These are phyloP conservation scores for Drosophila affinis DNA, from an alignment of 2,888 invertebrate genomes.

Conservation along the genomic window DNA sequence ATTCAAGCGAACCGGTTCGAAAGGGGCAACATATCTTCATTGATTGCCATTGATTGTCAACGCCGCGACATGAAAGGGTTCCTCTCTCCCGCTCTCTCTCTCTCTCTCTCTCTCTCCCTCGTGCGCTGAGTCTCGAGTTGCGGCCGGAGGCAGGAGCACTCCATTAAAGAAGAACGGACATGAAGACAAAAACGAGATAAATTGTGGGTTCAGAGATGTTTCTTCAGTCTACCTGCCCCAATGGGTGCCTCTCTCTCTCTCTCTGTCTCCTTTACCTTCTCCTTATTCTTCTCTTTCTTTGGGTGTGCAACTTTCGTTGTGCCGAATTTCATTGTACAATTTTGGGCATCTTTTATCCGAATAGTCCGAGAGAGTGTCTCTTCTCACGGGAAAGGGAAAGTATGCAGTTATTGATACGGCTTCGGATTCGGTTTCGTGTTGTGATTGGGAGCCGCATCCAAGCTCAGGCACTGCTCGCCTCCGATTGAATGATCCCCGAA, in stretches of 20 bases:
- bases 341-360: slow-evolving; percentile 28
- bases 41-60: slow-evolving; percentile 67
- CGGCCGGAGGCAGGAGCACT: slow-evolving; percentile 33
- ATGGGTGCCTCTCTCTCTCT: slow-evolving; percentile 19
- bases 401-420: slow-evolving; percentile 71
- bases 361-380: slow-evolving; percentile 26
- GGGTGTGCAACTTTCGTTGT: slow-evolving; percentile 69
- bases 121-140: slow-evolving; percentile 18
- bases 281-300: neutral
- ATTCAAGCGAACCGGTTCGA: slow-evolving; percentile 20
- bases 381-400: slow-evolving; percentile 74
- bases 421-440: slow-evolving; percentile 28
- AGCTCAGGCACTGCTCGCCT: slow-evolving; percentile 27
- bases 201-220: slow-evolving; percentile 61
- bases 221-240: slow-evolving; percentile 24
- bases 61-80: slow-evolving; percentile 28
- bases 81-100: neutral
- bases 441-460: slow-evolving; percentile 36
- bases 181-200: slow-evolving; percentile 57
- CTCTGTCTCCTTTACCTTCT: slow-evolving; percentile 1
- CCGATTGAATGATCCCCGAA: slow-evolving; percentile 68
- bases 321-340: slow-evolving; percentile 75
- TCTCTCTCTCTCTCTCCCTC: slow-evolving; percentile 1
- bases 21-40: slow-evolving; percentile 57
- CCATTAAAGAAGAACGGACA: slow-evolving; percentile 53